phyloP scores from a whole-genome alignment of 2,113 vertebrate species.

The Tauraco erythrolophus region DNA sequence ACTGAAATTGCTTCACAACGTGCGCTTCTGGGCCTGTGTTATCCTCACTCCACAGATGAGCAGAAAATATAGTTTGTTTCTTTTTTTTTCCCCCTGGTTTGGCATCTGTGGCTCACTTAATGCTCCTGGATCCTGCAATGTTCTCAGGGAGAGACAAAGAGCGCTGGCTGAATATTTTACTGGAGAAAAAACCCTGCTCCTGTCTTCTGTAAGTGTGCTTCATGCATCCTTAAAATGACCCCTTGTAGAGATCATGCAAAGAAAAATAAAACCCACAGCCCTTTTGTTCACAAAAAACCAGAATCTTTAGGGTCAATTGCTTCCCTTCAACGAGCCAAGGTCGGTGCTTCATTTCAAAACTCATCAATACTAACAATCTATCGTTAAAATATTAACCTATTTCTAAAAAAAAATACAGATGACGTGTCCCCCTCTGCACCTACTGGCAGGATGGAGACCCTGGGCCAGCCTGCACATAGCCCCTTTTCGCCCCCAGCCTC shows the following conservation, averaged over 20 bases:
- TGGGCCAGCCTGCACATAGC: neutral
- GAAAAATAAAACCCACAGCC: constrained; percentile 39
- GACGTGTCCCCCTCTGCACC: neutral
- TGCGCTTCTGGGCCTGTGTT: constrained; percentile 70
- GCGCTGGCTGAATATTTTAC: constrained; percentile 20
- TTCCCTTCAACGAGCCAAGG: constrained; percentile 26
- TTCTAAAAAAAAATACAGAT: neutral
- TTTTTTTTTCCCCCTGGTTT: constrained; percentile 34
- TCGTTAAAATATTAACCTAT: constrained; percentile 50
- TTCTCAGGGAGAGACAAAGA: constrained; percentile 64
- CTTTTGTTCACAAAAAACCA: constrained; percentile 41
- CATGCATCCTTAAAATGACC: constrained; percentile 60
- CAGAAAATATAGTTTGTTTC: constrained; percentile 82
- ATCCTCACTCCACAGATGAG: constrained; percentile 77
- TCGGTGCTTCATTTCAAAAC: neutral
- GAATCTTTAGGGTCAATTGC: constrained; percentile 41
- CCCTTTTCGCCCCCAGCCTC: neutral
- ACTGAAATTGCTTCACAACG: constrained; percentile 80
- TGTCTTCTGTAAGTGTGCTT: neutral
- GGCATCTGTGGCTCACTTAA: constrained; percentile 64
- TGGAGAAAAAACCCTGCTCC: neutral
- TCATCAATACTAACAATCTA: neutral
- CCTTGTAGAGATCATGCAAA: neutral
- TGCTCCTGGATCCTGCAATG: constrained; percentile 62
- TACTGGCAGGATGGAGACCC: neutral